Evolutionary conservation across 2,113 vertebrate species (phyloP), one percentile per base, ranked within the genome.

Genomic region (Ceyx melanurus): DNA sequence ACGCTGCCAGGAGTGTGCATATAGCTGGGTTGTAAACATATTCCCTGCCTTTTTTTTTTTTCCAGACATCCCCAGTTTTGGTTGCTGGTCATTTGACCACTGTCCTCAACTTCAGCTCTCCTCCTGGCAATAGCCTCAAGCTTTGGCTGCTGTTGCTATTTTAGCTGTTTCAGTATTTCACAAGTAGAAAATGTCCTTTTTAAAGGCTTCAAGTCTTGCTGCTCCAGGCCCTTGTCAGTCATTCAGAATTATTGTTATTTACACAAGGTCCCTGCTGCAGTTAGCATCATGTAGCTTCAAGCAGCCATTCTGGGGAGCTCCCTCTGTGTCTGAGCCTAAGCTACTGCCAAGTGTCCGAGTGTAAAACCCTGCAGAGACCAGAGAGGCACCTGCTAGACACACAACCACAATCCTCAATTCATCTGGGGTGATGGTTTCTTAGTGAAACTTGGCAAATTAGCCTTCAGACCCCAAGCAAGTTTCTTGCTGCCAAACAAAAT

Each of bases 161-260:
- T 96, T 93, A 90, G 83, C 71, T 87, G 74, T 22, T 92, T 82
- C 82, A 93, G 86, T 93, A 93, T 92, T 92, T 92, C 72, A 86
- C 89, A 93, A 92, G 79, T 19, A 85, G 66, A 89, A 96, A 94
- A 88, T 54, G 81, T 89, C 73, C 70, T 68, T 94, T 91, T 74
- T 61, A 84, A 89, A 92, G 88, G 76, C 71, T 77, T 93, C 62
- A 62, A 84, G 71, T 76, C 85, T 61, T 82, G 66, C 83, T 92
- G 94, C 94, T 96, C 40, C 73, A 93, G 92, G 93, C 94, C 35
- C 3, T 5, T n/a, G 84, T 82, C 92, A 95, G 65, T 95, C 94
- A 95, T 82, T 86, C 91, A 82, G 79, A 82, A 93, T 94, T 92
- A 89, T 77, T 96, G 86, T 81, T 93, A 94, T 93, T 94, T 96